Evolutionary conservation across 2,113 vertebrate species (phyloP), one percentile per base, ranked within the genome.

Genomic region (Triplophysa dalaica): DNA sequence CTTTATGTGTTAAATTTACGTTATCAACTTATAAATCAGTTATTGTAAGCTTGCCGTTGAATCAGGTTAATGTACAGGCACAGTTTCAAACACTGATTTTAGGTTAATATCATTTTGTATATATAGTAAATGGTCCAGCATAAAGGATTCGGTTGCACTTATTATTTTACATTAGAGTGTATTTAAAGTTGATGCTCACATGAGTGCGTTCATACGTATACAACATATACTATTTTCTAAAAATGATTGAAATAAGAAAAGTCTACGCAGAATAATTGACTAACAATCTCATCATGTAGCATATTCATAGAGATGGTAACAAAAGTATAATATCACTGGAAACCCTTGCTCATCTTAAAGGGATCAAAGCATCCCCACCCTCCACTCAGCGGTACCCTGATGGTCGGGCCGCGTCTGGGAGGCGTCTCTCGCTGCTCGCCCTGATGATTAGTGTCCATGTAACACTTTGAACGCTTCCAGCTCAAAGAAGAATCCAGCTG

Each of bases 401-500:
- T 83, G 86, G 85, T 72, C 86, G 84, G 81, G 76, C 56, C 79
- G 88, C 92, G 89, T 86, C 88, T 83, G 89, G 90, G 88, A 79
- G 89, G 86, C 88, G 82, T 69, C 82, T 72, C 89, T 90, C 22
- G 9, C 76, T 83, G 86, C 87, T 87, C 85, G 81, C 90, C 85
- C 85, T 82, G 83, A 88, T 87, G 90, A 92, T 90, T 92, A 93
- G 88, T 92, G 92, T 90, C 90, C 87, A 22, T 75, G 70, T 85
- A 89, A 89, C 86, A 90, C 87, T 90, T 90, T 89, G 87, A 90
- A 92, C 88, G 86, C 83, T 87, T 89, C 77, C 77, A 76, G 85
- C 90, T 90, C 81, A 88, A 83, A 88, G 85, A 77, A 89, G 92
- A 90, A 88, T 86, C 91, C 91, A 94, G 93, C 94, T 93, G 91